Evolutionary conservation across 2,888 invertebrate genomes (phyloP).

Genomic region (Chaitophorus viminalis): DNA sequence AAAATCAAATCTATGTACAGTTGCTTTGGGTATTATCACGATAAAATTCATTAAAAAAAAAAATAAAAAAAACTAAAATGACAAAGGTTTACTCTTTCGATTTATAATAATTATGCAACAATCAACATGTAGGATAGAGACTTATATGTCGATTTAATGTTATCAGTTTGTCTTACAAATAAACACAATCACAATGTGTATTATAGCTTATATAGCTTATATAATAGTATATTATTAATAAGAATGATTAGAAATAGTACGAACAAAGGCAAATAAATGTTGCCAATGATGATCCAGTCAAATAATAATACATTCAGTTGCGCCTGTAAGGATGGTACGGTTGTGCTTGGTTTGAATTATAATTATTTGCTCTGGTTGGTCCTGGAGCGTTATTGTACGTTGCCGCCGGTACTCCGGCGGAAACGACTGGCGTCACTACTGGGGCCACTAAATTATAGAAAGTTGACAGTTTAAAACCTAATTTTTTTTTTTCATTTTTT

Average conservation of each 20-base stretch:
- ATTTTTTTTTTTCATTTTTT: neutral
- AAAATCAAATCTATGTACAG: constrained; percentile 50
- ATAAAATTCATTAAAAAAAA: constrained; percentile 51
- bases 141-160: constrained; percentile 44
- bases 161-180: constrained; percentile 54
- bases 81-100: constrained; percentile 47
- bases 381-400: constrained; percentile 61
- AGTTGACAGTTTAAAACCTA: constrained; percentile 57
- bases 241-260: constrained; percentile 60
- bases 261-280: constrained; percentile 42
- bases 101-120: constrained; percentile 44
- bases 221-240: constrained; percentile 55
- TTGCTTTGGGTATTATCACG: constrained; percentile 25
- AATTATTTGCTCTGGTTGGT: constrained; percentile 61
- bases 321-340: constrained; percentile 70
- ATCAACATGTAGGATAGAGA: constrained; percentile 42
- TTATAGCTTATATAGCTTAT: constrained; percentile 55
- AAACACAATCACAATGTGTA: constrained; percentile 58
- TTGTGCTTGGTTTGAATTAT: constrained; percentile 62
- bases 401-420: constrained; percentile 60
- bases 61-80: constrained; percentile 47
- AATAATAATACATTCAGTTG: constrained; percentile 64
- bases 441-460: constrained; percentile 62
- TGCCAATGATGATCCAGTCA: constrained; percentile 56
- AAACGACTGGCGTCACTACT: constrained; percentile 60